A percentile compares a stretch with the other conserved stretches of the same genome.
Evolutionary conservation across 2,888 invertebrate species (phyloP).

Genomic region (Eilema sororculum): DNA sequence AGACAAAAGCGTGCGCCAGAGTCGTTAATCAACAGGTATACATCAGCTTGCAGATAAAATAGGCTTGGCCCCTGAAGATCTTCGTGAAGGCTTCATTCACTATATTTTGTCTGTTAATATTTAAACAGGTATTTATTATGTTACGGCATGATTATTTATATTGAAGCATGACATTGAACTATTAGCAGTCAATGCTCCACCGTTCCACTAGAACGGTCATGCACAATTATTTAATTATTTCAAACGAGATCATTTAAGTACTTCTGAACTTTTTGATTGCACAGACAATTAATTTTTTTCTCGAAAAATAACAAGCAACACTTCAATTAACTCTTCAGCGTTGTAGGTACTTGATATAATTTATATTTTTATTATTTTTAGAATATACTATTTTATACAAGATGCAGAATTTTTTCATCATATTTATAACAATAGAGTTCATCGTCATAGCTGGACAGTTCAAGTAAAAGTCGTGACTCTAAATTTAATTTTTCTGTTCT

Average conservation of each 20-base stretch:
- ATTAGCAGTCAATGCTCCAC: no score
- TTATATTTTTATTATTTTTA: not conserved
- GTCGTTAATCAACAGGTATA: no score
- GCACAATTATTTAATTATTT: no score
- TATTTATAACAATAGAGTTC: not conserved
- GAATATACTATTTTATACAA: not conserved
- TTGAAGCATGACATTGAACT: no score
- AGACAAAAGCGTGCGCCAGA: no score
- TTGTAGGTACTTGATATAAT: not conserved
- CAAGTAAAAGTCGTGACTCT: not conserved
- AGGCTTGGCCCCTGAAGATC: no score
- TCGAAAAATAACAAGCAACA: not conserved
- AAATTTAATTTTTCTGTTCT: not conserved
- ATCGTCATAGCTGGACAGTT: slow-evolving; percentile 8
- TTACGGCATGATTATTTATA: no score
- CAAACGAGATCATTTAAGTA: not conserved
- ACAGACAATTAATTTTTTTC: not conserved
- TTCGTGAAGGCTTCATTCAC: no score
- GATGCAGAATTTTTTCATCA: not conserved
- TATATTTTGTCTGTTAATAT: no score
- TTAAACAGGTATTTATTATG: no score
- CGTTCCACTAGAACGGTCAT: not conserved
- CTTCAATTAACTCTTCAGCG: not conserved
- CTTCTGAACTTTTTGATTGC: not conserved
- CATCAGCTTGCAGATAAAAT: no score